Conservation (phyloP, 2,888 invertebrate species). For the Himalopsyche anomala region DNA sequence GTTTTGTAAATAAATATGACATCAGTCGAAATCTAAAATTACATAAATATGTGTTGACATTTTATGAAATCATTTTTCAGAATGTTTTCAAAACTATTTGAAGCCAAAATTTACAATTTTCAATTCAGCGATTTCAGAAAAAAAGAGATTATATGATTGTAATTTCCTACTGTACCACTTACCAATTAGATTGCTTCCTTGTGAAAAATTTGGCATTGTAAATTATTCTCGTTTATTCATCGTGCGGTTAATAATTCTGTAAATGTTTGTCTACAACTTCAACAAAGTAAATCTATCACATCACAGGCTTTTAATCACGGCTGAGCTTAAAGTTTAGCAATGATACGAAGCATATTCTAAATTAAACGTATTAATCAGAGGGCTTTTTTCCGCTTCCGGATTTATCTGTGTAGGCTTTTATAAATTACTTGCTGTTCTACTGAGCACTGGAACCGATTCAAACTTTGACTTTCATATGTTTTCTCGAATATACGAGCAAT, state of each 20-base stretch:
- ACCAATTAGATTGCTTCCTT: neutral
- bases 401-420: conserved; percentile 51
- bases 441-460: conserved; percentile 44
- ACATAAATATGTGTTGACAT: too few species aligned
- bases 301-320: neutral
- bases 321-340: neutral
- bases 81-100: too few species aligned
- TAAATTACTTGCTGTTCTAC: conserved; percentile 53
- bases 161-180: neutral
- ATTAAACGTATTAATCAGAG: conserved; percentile 58
- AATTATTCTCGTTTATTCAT: neutral
- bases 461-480: conserved; percentile 51
- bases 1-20: too few species aligned
- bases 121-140: too few species aligned
- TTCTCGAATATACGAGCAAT: neutral
- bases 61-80: too few species aligned
- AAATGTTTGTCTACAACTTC: neutral
- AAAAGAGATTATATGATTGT: too few species aligned
- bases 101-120: too few species aligned
- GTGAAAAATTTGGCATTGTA: neutral
- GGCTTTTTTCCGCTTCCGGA: conserved; percentile 51
- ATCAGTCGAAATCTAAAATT: too few species aligned
- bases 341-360: conserved; percentile 46
- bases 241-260: neutral
- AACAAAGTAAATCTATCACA: conserved; percentile 8